Evolutionary conservation across 2,113 vertebrate genomes (phyloP).

Genomic region (Cairina moschata): DNA sequence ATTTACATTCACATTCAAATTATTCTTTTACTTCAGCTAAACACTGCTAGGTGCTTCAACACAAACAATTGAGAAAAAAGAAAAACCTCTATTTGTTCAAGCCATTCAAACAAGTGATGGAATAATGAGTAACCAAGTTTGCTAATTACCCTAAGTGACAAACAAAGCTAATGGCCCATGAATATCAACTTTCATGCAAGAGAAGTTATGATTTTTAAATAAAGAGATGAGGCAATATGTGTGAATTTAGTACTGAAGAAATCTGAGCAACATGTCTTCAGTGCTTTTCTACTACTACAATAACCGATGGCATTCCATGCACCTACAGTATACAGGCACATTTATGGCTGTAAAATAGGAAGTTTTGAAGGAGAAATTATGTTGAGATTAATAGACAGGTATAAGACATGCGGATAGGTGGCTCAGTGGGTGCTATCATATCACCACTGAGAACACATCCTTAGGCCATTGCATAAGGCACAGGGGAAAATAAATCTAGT

Average conservation of each 20-base stretch:
- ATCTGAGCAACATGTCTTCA: not conserved
- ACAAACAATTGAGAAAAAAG: not conserved
- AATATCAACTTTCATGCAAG: not conserved
- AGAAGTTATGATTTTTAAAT: conserved; percentile 1
- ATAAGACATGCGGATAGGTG: not conserved
- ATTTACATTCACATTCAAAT: not conserved
- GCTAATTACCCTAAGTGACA: conserved; percentile 5
- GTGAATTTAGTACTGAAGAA: not conserved
- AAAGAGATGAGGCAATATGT: not conserved
- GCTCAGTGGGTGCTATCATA: not conserved
- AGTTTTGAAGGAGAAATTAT: conserved; percentile 11
- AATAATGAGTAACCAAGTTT: not conserved
- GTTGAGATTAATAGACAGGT: conserved; percentile 10
- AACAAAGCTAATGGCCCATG: conserved; percentile 4
- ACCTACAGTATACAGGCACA: not conserved
- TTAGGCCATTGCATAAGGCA: not conserved
- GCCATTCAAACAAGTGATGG: not conserved
- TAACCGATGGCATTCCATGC: not conserved
- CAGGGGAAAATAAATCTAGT: not conserved
- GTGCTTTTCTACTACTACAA: not conserved
- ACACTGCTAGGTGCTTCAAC: not conserved
- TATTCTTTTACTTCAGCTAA: not conserved
- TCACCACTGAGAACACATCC: not conserved
- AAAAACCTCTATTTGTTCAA: not conserved
- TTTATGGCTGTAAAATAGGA: conserved; percentile 8